Evolutionary conservation across 1,140 invertebrate species (phyloP).

Genomic region (Brachionus manjavacas): DNA sequence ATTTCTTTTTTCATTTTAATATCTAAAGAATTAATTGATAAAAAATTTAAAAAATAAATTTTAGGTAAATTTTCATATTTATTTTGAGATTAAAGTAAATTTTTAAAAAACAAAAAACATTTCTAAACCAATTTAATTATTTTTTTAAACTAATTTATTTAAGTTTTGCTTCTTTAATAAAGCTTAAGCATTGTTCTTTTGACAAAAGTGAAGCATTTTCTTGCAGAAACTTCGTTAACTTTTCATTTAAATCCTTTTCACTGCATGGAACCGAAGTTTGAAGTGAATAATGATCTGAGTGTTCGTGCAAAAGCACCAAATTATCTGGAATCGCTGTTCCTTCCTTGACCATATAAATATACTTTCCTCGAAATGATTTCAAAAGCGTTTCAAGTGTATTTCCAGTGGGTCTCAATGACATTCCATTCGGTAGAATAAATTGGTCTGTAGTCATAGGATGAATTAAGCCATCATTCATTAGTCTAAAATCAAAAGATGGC

Average conservation of each 20-base stretch:
- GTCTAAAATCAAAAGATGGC: constrained; percentile 6
- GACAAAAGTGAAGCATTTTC: background rate
- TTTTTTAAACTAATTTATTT: background rate
- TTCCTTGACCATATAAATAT: background rate
- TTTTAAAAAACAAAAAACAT: background rate
- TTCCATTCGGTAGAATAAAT: constrained; percentile 12
- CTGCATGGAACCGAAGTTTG: background rate
- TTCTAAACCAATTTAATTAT: background rate
- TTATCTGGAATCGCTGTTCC: background rate
- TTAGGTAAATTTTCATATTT: background rate
- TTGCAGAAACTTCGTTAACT: background rate
- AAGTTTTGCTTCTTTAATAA: background rate
- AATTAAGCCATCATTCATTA: background rate
- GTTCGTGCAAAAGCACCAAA: background rate
- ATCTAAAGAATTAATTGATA: no score
- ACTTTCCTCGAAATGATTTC: background rate
- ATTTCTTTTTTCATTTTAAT: no score
- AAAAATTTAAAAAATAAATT: no score
- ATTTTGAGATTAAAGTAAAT: background rate
- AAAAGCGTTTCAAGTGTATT: background rate
- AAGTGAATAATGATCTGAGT: constrained; percentile 5
- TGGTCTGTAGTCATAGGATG: background rate
- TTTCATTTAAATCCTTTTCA: background rate
- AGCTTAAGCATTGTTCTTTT: background rate
- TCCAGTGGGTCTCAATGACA: background rate